Base-by-base conservation (phyloP, 1,140 invertebrate genomes). In the Wiebesia pumilae region DNA sequence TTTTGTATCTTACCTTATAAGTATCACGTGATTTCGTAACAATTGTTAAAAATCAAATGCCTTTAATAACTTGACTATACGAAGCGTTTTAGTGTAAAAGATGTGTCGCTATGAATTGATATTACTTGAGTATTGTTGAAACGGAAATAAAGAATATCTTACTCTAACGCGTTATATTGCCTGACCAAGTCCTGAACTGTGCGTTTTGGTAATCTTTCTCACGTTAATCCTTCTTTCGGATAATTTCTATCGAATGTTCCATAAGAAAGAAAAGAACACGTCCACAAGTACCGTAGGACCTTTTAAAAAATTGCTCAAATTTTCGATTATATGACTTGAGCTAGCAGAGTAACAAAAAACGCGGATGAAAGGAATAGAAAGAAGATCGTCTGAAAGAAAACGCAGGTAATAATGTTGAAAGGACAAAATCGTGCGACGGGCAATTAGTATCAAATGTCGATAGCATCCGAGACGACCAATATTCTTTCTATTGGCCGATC, bases 371-470 rank as follows among this genome's bases (percentile, higher is more conserved):
- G 87, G 90, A 86, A 88, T 89, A 91, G 89, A 90, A 88, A 75
- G 84, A 88, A 58, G 75, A 91, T 88, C 87, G 89, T 88, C 88
- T 88, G 75, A 43, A 47, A 58, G 73, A 65, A 83, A 87, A 83
- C 38, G 71, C 80, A 81, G 85, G 85, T 83, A 86, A 82, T 83
- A 79, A 38, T 16, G 33, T 35, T 33, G 54, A 80, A 83, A 78
- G 80, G 81, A 79, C 62, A 21, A n/a, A 83, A 69, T 78, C 4
- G 67, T 67, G 78, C 86, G 82, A 81, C 78, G 90, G 92, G 90
- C 92, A 93, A 93, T 94, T 93, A 93, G 93, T 93, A 93, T 93
- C 92, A 89, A 88, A 92, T 93, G 91, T 93, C 93, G 90, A 92
- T 79, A 16, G 30, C 21, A 77, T 81, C n/a, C 47, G 75, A 87